Conservation (phyloP, 2,113 vertebrate species). For the Syrmaticus mikado region DNA sequence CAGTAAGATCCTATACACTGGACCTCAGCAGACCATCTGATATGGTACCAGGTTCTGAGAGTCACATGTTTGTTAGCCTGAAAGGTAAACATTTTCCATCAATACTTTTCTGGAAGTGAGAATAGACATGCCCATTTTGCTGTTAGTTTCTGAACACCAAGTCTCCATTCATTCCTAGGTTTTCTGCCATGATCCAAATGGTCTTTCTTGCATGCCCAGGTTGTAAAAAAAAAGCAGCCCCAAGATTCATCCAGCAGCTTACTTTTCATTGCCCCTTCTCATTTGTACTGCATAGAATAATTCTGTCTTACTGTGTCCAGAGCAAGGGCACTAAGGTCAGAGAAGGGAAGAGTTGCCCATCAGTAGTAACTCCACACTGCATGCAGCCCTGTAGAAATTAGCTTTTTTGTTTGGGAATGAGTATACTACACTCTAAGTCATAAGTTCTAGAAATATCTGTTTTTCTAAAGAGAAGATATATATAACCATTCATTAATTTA, state of each 20-base stretch:
- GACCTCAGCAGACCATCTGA: constrained; percentile 43
- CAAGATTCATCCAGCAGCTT: neutral
- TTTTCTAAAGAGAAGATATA: neutral
- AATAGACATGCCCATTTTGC: neutral
- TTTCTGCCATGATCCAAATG: neutral
- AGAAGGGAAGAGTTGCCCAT: neutral
- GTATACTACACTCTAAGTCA: neutral
- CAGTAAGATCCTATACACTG: constrained; percentile 15
- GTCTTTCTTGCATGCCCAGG: neutral
- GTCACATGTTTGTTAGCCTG: constrained; percentile 35
- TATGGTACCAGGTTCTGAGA: constrained; percentile 44
- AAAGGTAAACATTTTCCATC: constrained; percentile 49
- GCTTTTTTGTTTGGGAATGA: neutral
- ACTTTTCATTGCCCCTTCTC: neutral
- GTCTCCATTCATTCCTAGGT: neutral
- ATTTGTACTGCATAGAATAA: neutral
- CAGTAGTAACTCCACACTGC: neutral
- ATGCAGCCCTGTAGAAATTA: neutral
- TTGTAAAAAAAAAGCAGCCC: neutral
- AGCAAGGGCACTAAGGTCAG: neutral
- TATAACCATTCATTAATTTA: neutral
- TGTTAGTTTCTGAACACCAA: neutral
- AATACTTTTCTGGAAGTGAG: neutral
- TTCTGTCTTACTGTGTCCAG: neutral
- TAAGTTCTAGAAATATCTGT: neutral